These are phyloP conservation scores for Mythimna impura DNA, from an alignment of 2,888 invertebrate genomes.

Conservation along the genomic window DNA sequence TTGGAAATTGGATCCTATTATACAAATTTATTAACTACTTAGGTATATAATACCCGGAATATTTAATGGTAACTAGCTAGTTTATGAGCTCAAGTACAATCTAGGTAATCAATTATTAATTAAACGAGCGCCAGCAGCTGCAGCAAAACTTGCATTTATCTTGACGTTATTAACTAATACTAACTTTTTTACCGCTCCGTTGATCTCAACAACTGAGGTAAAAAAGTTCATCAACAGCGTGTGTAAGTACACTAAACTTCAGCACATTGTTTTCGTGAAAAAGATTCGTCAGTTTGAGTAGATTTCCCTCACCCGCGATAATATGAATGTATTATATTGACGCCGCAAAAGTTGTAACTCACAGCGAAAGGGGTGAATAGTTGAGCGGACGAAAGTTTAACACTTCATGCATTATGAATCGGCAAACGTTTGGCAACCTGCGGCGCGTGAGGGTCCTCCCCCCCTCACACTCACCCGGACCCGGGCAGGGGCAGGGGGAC, in stretches of 20 bases:
- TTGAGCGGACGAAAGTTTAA: constrained; percentile 60
- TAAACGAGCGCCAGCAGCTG: not conserved
- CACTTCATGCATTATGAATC: constrained; percentile 70
- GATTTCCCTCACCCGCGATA: constrained; percentile 43
- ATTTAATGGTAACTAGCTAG: not conserved
- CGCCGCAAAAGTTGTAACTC: constrained; percentile 55
- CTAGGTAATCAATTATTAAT: not conserved
- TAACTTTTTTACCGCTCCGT: too few relatives aligned
- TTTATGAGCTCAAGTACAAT: not conserved
- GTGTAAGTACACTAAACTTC: constrained; percentile 5
- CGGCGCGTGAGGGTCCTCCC: constrained; percentile 47
- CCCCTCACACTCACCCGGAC: not conserved
- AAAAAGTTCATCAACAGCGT: not conserved
- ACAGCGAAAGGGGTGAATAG: constrained; percentile 57
- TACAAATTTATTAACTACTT: not conserved
- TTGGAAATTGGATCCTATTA: not conserved
- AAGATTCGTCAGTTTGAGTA: constrained; percentile 47
- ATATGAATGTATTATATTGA: constrained; percentile 66
- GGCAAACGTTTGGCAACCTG: constrained; percentile 66
- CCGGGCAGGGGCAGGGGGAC: constrained; percentile 13
- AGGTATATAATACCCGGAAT: not conserved
- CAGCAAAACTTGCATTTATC: not conserved
- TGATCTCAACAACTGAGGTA: too few relatives aligned
- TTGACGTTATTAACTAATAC: not conserved
- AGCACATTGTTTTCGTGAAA: constrained; percentile 32